These are phyloP conservation scores for Rhagoletis zephyria DNA, from an alignment of 1,140 invertebrate species.

Conservation along the genomic window DNA sequence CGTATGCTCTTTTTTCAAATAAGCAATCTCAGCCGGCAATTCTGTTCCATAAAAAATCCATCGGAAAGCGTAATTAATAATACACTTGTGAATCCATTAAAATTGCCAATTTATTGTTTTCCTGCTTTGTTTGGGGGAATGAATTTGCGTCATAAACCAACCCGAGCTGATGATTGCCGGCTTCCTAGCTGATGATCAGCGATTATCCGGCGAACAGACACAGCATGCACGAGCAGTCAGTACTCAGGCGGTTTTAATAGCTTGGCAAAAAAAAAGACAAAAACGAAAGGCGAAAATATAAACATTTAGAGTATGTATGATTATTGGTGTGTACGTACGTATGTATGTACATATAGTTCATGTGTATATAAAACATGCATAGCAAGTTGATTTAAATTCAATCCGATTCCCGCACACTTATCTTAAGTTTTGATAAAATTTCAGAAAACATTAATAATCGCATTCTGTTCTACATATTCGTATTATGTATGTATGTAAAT, in stretches of 20 bases:
- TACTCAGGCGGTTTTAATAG: background rate
- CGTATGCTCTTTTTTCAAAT: background rate
- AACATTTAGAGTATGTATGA: no score
- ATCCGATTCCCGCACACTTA: no score
- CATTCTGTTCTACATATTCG: no score
- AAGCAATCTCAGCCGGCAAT: constrained; percentile 27
- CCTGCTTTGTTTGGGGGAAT: background rate
- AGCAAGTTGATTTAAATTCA: no score
- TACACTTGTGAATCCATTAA: constrained; percentile 28
- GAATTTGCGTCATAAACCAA: background rate
- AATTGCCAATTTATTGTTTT: constrained; percentile 28
- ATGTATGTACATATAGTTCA: no score
- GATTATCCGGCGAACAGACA: background rate
- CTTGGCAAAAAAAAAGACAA: background rate
- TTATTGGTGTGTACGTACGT: no score
- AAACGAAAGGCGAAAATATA: background rate
- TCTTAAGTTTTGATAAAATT: no score
- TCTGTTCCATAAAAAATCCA: background rate
- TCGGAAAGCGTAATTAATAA: constrained; percentile 3
- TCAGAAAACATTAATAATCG: no score
- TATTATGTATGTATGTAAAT: no score
- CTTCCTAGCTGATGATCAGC: background rate
- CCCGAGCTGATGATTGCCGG: background rate
- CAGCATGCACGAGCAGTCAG: background rate
- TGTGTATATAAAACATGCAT: no score